Conservation (phyloP, 2,797 vertebrate genomes). For the Sebastes taczanowskii region DNA sequence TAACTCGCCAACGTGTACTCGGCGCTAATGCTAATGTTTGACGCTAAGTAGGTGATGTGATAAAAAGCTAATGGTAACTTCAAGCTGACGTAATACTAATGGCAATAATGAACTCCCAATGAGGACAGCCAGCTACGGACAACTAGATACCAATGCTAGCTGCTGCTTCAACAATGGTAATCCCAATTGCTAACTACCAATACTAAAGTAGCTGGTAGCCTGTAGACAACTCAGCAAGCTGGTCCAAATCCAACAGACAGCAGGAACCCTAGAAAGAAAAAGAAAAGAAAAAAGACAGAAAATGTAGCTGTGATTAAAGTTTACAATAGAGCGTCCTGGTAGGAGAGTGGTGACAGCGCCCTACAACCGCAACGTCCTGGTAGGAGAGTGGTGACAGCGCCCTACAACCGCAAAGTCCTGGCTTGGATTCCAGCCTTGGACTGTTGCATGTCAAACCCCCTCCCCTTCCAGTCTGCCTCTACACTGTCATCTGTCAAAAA, state of each 20-base stretch:
- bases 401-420: no score
- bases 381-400: no score
- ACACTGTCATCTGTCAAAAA: no score
- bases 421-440: not conserved
- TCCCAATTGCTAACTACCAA: not conserved
- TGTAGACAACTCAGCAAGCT: not conserved
- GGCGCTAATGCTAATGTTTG: not conserved
- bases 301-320: not conserved
- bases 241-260: conserved; percentile 10
- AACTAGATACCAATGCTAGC: conserved; percentile 17
- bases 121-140: not conserved
- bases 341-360: no score
- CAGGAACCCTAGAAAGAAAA: conserved; percentile 42
- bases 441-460: not conserved
- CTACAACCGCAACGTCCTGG: no score
- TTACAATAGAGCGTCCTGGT: not conserved
- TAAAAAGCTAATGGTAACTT: not conserved
- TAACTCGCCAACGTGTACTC: conserved; percentile 16
- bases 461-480: no score
- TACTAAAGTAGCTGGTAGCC: not conserved
- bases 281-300: not conserved
- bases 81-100: not conserved
- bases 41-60: not conserved
- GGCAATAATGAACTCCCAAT: conserved; percentile 5
- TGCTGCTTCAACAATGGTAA: not conserved